Conservation (phyloP, 2,888 invertebrate genomes). For the Agapostemon virescens region DNA sequence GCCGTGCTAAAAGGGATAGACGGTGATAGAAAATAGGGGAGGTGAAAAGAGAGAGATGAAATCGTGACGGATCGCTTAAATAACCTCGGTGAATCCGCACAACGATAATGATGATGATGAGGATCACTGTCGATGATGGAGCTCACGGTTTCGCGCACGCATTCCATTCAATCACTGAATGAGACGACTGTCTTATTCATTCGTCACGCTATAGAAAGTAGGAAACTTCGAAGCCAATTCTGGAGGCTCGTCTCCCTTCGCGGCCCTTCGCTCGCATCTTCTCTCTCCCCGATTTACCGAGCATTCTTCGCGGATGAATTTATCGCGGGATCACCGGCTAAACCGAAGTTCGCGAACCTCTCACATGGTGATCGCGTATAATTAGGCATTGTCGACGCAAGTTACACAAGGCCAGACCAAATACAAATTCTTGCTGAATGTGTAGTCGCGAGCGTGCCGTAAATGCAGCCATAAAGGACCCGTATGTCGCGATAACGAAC, state of each 20-base stretch:
- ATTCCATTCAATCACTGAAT: conserved; percentile 72
- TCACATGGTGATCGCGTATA: conserved; percentile 49
- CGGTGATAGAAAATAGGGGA: no score
- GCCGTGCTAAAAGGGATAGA: not conserved
- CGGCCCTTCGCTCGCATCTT: not conserved
- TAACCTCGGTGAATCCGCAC: conserved; percentile 47
- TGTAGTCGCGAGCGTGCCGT: conserved; percentile 14
- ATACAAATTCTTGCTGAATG: conserved; percentile 27
- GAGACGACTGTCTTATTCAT: conserved; percentile 73
- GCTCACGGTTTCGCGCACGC: conserved; percentile 60
- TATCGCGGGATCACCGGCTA: conserved; percentile 45
- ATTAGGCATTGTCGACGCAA: conserved; percentile 52
- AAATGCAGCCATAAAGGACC: not conserved
- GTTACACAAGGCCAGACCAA: conserved; percentile 25
- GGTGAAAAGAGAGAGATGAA: not conserved
- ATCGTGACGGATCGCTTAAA: conserved; percentile 23
- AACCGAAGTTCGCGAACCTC: conserved; percentile 49
- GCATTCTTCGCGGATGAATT: conserved; percentile 50
- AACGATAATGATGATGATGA: conserved; percentile 51
- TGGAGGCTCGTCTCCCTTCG: conserved; percentile 36
- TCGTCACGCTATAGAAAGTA: conserved; percentile 62
- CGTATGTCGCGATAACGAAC: conserved; percentile 9
- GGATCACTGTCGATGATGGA: conserved; percentile 63
- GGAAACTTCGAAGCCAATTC: conserved; percentile 52
- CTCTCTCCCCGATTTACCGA: conserved; percentile 23